Evolutionary conservation across 92 coral and sea anemone genomes (phyloP), one percentile per base, ranked within the genome.

Genomic region (Epizoanthus rinbou): DNA sequence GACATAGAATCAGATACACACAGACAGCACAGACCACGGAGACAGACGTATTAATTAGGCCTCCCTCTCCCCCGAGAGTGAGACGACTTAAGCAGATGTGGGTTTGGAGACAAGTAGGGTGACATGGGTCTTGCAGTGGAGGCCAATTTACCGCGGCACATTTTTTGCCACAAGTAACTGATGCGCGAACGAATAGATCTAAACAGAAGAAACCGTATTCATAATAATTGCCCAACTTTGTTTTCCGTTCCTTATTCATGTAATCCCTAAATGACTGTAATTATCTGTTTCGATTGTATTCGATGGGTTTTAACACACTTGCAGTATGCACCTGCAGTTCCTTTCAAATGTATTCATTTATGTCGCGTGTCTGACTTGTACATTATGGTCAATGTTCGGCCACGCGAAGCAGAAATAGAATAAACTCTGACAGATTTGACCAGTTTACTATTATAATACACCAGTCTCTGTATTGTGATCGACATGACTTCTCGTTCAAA

Each of bases 211-310:
- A 8, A 43, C 47, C 62, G 35, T 0, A 37, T 73, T 47, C 21
- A n/a, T 53, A 74, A 17, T 17, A 74, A 31, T 74, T 74, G 54
- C 16, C 43, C 18, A 15, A 9, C 64, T 56, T 74, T 74, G 80
- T 33, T 11, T 56, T 8, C 31, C 41, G 25, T 31, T 17, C 7
- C 8, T 45, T 43, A 67, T 54, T 74, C 43, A 23, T 10, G 16
- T 74, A 56, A 74, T 74, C 80, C 65, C 45, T 64, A 56, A 74
- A 74, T 74, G 28, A 54, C 59, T 74, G 65, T 10, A 45, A 73
- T 18, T 52, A 45, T 73, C 76, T 43, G 57, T 41, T 13, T 47
- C 5, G 56, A 53, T 53, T 23, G 39, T 73, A 23, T 53, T 67
- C 47, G 60, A 53, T 73, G 35, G 14, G 37, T 53, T 74, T 54